Evolutionary conservation across 2,888 invertebrate genomes (phyloP).

Genomic region (Agrochola lota): DNA sequence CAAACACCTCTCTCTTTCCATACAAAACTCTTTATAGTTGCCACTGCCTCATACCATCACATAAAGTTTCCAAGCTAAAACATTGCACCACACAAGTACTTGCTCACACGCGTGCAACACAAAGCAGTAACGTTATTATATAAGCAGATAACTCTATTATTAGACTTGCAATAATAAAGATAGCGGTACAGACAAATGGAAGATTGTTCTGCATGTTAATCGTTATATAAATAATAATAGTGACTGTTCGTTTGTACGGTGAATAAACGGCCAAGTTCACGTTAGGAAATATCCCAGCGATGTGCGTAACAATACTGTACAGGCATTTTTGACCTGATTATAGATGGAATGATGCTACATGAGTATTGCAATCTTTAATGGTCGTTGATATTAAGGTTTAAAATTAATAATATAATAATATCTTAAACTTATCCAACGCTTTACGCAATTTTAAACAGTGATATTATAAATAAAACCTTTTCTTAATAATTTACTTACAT

Average conservation of each 20-base stretch:
- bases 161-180: slow-evolving; percentile 44
- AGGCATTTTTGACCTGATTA: background rate
- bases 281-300: slow-evolving; percentile 33
- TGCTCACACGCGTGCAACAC: slow-evolving; percentile 1
- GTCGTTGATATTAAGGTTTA: background rate
- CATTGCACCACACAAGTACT: slow-evolving; percentile 35
- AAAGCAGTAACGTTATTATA: slow-evolving; percentile 41
- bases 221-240: slow-evolving; percentile 30
- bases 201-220: slow-evolving; percentile 39
- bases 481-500: background rate
- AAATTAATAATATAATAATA: background rate
- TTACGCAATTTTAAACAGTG: background rate
- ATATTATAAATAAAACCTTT: background rate
- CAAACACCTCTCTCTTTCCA: background rate
- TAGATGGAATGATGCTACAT: background rate
- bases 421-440: background rate
- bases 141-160: slow-evolving; percentile 51
- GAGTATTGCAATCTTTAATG: background rate
- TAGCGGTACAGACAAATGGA: slow-evolving; percentile 27
- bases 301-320: slow-evolving; percentile 1
- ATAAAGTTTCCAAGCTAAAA: slow-evolving; percentile 13
- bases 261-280: slow-evolving; percentile 44
- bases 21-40: background rate
- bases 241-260: background rate
- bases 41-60: background rate